Percentiles rank a stretch among this genome's conserved stretches.
Evolutionary conservation across 2,888 invertebrate genomes (phyloP).

Genomic region (Caenorhabditis sp.): DNA sequence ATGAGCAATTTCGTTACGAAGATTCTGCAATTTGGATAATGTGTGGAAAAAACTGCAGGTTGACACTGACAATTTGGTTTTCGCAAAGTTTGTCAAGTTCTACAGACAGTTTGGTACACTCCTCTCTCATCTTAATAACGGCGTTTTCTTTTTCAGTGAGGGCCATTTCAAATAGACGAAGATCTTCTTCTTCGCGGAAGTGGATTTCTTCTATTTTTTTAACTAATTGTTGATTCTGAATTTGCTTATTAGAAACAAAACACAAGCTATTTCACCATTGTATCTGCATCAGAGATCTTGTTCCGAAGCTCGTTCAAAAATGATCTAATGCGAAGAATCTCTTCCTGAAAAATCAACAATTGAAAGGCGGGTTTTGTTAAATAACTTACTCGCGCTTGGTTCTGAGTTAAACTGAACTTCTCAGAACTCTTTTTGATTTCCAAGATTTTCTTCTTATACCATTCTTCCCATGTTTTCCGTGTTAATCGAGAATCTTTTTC

Average conservation of each 20-base stretch:
- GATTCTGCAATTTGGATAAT: constrained; percentile 25
- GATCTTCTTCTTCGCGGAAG: constrained; percentile 49
- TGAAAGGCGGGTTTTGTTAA: no score
- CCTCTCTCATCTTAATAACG: constrained; percentile 48
- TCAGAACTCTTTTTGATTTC: constrained; percentile 53
- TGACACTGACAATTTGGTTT: constrained; percentile 45
- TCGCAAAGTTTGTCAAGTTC: constrained; percentile 54
- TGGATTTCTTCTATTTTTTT: constrained; percentile 48
- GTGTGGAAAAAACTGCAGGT: background rate
- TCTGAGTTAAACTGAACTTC: constrained; percentile 30
- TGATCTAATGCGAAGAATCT: constrained; percentile 38
- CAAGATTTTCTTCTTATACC: constrained; percentile 50
- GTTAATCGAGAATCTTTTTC: constrained; percentile 40
- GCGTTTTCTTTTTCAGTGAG: constrained; percentile 50
- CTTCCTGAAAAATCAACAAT: constrained; percentile 53
- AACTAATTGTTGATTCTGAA: constrained; percentile 44
- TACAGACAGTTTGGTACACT: constrained; percentile 52
- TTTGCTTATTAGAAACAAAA: constrained; percentile 33
- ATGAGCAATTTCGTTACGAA: constrained; percentile 48
- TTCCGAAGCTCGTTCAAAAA: constrained; percentile 39
- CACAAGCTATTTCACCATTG: constrained; percentile 13
- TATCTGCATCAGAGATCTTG: constrained; percentile 50
- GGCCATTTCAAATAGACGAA: constrained; percentile 36
- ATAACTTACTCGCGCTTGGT: constrained; percentile 32
- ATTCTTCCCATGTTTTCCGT: constrained; percentile 54